Evolutionary conservation across 2,113 vertebrate genomes (phyloP), one percentile per base, ranked within the genome.

Genomic region (Benitochromis conjunctus): DNA sequence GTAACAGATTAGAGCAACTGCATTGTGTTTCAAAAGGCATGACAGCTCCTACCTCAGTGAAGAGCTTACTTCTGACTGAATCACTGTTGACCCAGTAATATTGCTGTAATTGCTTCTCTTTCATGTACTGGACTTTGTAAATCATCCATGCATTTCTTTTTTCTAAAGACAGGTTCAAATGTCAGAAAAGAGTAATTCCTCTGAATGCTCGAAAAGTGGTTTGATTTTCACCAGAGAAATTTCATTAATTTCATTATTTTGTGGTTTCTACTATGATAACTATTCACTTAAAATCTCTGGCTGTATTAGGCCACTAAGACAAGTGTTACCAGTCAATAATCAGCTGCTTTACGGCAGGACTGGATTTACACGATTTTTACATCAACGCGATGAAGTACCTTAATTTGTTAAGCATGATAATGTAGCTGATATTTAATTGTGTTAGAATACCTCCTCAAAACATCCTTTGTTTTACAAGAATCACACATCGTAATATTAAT

Each of bases 41-140:
- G 79, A 80, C 71, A 69, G 78, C 41, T 80, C 66, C 43, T 60
- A 13, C 41, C 4, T 3, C 77, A 74, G 9, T 43, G 38, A 14
- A 53, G 64, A 53, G 46, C 58, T 64, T 58, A 55, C 13, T 41
- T 79, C 71, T 53, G 54, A 88, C 53, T 83, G 82, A 85, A 64
- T 88, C 56, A 26, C 84, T 7, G 82, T 7, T 81, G 83, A 92
- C 86, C 84, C 24, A 24, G n/a, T 80, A 78, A 83, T 74, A 58
- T 77, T 76, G 62, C 34, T 62, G 66, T 43, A 57, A 76, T 85
- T 21, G n/a, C 38, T 69, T 8, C 18, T 14, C 48, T 80, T 77
- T 69, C 46, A 56, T 92, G 80, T 90, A 48, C 62, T 38, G 58
- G 76, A 69, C 53, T 24, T 38, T 77, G 7, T 85, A 18, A 83